Percentiles rank a stretch among this genome's conserved stretches.
These are phyloP conservation scores for Bombus balteatus DNA, from an alignment of 1,140 invertebrate genomes.

Conservation along the genomic window DNA sequence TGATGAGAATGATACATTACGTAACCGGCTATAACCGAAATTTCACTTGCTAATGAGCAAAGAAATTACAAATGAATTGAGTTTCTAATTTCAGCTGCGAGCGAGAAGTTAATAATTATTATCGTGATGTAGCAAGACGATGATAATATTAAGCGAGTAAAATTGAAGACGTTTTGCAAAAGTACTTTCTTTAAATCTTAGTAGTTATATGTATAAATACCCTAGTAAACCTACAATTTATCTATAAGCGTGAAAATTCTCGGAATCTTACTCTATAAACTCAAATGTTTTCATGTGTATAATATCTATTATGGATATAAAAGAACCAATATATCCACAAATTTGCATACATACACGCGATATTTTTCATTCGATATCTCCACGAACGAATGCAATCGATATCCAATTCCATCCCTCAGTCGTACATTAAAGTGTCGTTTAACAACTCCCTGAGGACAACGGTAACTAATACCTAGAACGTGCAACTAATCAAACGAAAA, in stretches of 20 bases:
- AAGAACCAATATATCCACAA: too few relatives aligned
- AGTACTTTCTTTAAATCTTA: too few relatives aligned
- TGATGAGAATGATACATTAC: neutral
- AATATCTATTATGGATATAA: too few relatives aligned
- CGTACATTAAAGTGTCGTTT: constrained; percentile 3
- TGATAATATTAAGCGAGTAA: neutral
- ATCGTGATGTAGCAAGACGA: neutral
- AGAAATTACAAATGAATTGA: neutral
- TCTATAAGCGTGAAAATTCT: too few relatives aligned
- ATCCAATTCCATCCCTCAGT: neutral
- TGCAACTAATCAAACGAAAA: neutral
- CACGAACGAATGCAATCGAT: neutral
- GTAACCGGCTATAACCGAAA: neutral
- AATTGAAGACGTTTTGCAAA: neutral
- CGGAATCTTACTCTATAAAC: too few relatives aligned
- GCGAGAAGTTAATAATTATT: neutral
- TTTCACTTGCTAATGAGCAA: neutral
- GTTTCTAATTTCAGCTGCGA: neutral
- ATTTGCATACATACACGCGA: too few relatives aligned
- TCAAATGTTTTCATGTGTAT: too few relatives aligned
- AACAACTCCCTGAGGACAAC: neutral
- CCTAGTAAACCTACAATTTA: too few relatives aligned
- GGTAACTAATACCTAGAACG: too few relatives aligned
- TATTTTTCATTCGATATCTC: neutral
- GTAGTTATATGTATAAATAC: too few relatives aligned